Evolutionary conservation across 2,113 vertebrate species (phyloP).

Genomic region (Rattus rattus): DNA sequence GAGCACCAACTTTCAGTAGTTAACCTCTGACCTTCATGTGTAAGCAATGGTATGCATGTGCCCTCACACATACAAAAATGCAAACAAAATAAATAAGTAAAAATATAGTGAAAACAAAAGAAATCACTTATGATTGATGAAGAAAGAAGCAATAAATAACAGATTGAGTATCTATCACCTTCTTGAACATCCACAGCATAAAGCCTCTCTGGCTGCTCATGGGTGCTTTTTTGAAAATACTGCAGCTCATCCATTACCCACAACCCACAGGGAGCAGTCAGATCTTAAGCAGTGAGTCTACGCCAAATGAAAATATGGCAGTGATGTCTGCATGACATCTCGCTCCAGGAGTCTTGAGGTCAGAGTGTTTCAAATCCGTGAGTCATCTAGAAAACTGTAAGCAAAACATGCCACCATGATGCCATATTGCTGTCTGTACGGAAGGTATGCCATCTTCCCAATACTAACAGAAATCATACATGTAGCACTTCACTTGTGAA

Average conservation of each 20-base stretch:
- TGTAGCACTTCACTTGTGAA: conserved; percentile 2
- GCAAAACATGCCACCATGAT: not conserved
- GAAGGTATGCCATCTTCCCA: not conserved
- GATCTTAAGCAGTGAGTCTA: not conserved
- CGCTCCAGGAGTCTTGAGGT: not conserved
- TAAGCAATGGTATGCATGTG: not conserved
- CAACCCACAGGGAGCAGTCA: not conserved
- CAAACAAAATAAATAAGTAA: not conserved
- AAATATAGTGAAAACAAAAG: not conserved
- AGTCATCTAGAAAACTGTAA: not conserved
- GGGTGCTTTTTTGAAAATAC: not conserved
- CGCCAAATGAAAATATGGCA: not conserved
- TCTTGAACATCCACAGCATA: not conserved
- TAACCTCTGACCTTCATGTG: not conserved
- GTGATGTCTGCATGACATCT: not conserved
- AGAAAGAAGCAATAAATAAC: not conserved
- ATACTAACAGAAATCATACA: not conserved
- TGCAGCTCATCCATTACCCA: not conserved
- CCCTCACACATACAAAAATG: not conserved
- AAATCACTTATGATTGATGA: not conserved
- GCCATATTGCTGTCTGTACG: not conserved
- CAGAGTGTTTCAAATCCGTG: not conserved
- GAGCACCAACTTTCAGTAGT: not conserved
- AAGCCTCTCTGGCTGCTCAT: not conserved
- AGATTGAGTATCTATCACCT: not conserved